Conservation (phyloP, 1,140 invertebrate genomes). For the Drosophila sulfurigaster region DNA sequence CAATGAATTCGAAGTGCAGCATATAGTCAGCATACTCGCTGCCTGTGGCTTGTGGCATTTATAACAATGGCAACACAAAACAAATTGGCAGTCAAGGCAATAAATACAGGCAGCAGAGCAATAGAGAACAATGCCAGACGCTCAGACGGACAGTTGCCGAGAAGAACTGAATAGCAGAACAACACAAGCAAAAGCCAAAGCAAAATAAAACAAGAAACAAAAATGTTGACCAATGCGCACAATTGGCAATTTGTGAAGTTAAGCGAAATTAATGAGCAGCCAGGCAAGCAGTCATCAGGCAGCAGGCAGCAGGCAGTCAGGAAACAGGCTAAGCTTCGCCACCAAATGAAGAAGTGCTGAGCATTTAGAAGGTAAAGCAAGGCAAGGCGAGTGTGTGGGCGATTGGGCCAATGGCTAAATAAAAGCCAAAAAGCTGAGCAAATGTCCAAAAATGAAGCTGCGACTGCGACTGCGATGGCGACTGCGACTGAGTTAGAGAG, state of each 20-base stretch:
- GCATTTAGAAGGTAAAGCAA: constrained; percentile 24
- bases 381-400: neutral
- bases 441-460: constrained; percentile 18
- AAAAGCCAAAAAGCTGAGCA: constrained; percentile 52
- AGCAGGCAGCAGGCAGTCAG: constrained; percentile 5
- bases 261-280: constrained; percentile 80
- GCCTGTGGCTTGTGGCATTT: constrained; percentile 2
- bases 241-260: constrained; percentile 83
- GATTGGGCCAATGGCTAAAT: constrained; percentile 62
- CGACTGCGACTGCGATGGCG: neutral
- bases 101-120: constrained; percentile 76
- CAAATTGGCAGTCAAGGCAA: constrained; percentile 75
- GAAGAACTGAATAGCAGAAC: constrained; percentile 21
- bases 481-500: constrained; percentile 4
- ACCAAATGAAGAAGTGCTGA: constrained; percentile 28
- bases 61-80: constrained; percentile 74
- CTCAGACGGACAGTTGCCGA: constrained; percentile 23
- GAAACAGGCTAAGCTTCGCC: constrained; percentile 18
- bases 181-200: neutral
- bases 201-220: constrained; percentile 47
- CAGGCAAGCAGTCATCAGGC: constrained; percentile 1
- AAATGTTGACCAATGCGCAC: constrained; percentile 81
- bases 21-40: neutral
- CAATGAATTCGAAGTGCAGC: neutral
- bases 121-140: constrained; percentile 66